A percentile compares a stretch with the other conserved stretches of the same genome.
These are phyloP conservation scores for Calyptomena viridis DNA, from an alignment of 2,113 vertebrate genomes.

Conservation along the genomic window DNA sequence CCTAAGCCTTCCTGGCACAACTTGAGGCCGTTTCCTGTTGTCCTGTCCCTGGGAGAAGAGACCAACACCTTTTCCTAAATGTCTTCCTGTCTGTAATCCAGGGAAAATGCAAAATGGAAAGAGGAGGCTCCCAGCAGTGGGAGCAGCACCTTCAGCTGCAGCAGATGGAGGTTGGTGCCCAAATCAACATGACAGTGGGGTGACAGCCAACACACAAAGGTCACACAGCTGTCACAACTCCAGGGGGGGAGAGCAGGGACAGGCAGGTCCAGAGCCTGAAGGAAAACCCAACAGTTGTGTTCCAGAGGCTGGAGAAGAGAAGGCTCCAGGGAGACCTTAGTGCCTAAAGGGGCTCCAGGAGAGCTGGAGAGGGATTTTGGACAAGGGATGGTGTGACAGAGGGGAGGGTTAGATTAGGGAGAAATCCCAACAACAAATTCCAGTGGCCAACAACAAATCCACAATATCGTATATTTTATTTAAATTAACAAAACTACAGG, in stretches of 20 bases:
- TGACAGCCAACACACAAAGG: not conserved
- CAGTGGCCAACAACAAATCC: not conserved
- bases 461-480: conserved; percentile 52
- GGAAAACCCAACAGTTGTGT: not conserved
- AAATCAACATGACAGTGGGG: not conserved
- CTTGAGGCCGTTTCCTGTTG: not conserved
- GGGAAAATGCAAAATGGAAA: not conserved
- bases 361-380: not conserved
- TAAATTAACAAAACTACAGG: conserved; percentile 54
- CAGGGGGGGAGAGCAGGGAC: not conserved
- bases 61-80: not conserved
- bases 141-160: not conserved
- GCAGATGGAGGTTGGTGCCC: not conserved
- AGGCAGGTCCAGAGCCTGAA: not conserved
- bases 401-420: not conserved
- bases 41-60: not conserved
- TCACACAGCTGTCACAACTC: not conserved
- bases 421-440: not conserved
- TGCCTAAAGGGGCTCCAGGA: not conserved
- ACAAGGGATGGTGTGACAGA: not conserved
- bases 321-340: not conserved
- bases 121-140: not conserved
- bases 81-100: no score
- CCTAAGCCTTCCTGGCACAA: not conserved
- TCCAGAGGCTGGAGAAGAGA: not conserved